phyloP scores from a whole-genome alignment of 1,140 invertebrate species.

The Pantala flavescens region DNA sequence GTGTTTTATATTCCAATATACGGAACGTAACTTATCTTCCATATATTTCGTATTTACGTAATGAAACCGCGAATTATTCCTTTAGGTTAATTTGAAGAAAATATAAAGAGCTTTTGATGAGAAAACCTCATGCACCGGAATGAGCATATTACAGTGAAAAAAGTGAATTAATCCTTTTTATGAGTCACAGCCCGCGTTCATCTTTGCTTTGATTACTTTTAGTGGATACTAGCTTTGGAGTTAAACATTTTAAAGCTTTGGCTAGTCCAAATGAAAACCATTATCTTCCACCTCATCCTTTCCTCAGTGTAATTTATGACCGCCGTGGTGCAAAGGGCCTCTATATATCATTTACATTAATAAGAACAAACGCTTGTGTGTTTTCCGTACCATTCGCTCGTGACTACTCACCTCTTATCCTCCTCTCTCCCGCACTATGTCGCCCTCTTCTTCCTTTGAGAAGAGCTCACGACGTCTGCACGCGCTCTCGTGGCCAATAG shows the following conservation, averaged over 20 bases:
- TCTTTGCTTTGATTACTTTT: background rate
- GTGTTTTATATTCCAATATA: no score
- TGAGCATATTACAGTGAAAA: background rate
- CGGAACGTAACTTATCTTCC: no score
- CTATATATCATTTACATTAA: background rate
- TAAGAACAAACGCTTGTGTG: background rate
- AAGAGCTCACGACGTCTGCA: no score
- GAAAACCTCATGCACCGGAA: slow-evolving; percentile 4
- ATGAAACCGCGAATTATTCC: background rate
- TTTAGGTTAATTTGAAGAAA: background rate
- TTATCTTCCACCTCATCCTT: background rate
- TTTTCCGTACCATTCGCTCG: background rate
- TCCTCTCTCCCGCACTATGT: background rate
- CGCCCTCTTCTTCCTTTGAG: background rate
- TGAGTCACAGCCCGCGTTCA: background rate
- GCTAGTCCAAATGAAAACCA: background rate
- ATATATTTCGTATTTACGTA: no score
- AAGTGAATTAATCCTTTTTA: background rate
- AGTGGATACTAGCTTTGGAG: background rate
- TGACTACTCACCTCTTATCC: slow-evolving; percentile 1
- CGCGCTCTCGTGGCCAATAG: no score
- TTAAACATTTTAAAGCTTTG: slow-evolving; percentile 2
- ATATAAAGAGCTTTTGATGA: background rate
- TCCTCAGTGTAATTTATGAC: background rate
- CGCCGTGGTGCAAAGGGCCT: background rate